A percentile compares a stretch with the other conserved stretches of the same genome.
These are phyloP conservation scores for Artibeus jamaicensis DNA, from an alignment of 2,797 vertebrate genomes.

Conservation along the genomic window DNA sequence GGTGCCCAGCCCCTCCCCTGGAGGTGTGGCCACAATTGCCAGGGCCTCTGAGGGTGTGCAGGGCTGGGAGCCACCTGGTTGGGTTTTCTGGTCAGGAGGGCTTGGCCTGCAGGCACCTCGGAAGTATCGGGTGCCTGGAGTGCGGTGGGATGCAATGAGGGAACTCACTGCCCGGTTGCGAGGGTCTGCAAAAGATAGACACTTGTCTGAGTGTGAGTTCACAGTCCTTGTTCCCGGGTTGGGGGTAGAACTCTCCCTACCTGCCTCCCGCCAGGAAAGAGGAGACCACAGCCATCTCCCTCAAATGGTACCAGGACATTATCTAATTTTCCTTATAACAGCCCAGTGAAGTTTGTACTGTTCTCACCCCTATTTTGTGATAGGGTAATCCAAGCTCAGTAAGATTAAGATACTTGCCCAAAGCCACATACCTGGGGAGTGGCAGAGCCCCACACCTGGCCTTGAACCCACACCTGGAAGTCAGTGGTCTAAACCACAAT, in stretches of 20 bases:
- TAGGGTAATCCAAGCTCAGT: background rate
- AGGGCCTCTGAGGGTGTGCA: background rate
- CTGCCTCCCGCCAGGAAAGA: background rate
- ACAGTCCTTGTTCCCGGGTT: background rate
- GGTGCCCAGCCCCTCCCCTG: constrained; percentile 16
- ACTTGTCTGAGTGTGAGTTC: constrained; percentile 54
- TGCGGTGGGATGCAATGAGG: background rate
- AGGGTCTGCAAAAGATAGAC: constrained; percentile 73
- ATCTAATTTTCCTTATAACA: background rate
- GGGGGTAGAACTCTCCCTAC: background rate
- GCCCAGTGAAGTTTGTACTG: background rate
- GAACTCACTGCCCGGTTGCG: constrained; percentile 51
- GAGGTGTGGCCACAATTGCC: background rate
- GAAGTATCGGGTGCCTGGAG: constrained; percentile 49
- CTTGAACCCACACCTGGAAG: background rate
- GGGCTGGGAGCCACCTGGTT: constrained; percentile 56
- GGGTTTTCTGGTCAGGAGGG: constrained; percentile 66
- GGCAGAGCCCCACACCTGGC: background rate
- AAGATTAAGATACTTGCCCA: background rate
- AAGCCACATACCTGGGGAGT: background rate
- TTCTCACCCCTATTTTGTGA: background rate
- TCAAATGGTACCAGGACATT: background rate
- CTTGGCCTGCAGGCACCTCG: constrained; percentile 53
- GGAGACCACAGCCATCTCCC: background rate
- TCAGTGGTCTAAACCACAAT: background rate